A percentile compares a stretch with the other conserved stretches of the same genome.
Conservation (phyloP, 2,797 vertebrate genomes). For the Gymnothorax reevesii region DNA sequence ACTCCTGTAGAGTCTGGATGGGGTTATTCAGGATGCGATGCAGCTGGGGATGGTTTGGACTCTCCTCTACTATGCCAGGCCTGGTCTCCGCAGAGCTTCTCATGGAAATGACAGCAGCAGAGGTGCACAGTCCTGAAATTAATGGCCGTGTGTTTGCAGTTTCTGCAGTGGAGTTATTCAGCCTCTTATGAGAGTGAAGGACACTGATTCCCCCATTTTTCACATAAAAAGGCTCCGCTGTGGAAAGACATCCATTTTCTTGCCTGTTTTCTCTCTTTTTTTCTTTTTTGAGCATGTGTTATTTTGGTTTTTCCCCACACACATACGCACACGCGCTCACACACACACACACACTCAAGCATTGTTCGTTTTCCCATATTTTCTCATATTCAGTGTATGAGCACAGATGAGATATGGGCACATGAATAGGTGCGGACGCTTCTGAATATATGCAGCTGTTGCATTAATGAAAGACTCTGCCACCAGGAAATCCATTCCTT, state of each 20-base stretch:
- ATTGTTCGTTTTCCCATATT: background rate
- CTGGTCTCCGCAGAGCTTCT: background rate
- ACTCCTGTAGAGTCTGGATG: background rate
- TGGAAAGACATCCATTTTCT: background rate
- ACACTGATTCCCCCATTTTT: slow-evolving; percentile 35
- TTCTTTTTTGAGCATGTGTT: background rate
- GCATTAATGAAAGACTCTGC: background rate
- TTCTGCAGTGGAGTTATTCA: slow-evolving; percentile 59
- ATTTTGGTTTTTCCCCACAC: background rate
- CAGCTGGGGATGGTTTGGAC: background rate
- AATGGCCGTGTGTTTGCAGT: slow-evolving; percentile 52
- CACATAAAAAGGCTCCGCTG: background rate
- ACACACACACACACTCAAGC: background rate
- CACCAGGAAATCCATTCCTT: background rate
- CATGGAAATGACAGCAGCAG: background rate
- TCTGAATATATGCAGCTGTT: background rate
- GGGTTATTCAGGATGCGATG: no score
- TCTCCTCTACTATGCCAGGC: background rate
- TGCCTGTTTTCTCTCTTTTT: background rate
- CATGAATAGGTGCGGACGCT: background rate
- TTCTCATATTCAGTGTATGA: background rate
- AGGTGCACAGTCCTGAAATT: slow-evolving; percentile 52
- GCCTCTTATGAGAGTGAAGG: slow-evolving; percentile 50
- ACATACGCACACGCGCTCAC: background rate
- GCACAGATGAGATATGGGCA: background rate